Percentiles rank a stretch among this genome's conserved stretches.
Conservation (phyloP, 2,888 invertebrate genomes). For the Synanthedon myopaeformis region DNA sequence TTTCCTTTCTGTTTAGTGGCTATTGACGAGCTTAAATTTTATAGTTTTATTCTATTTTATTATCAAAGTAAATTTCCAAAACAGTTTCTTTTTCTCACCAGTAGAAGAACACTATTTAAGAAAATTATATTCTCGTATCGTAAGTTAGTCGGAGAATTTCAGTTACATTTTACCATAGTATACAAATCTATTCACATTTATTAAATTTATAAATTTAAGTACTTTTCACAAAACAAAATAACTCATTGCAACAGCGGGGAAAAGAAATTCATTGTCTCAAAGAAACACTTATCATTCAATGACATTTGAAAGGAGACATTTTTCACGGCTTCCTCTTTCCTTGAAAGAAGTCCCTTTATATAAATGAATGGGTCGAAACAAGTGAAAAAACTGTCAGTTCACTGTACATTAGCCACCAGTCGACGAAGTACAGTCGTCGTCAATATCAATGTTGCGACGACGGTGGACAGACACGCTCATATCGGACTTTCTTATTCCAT, state of each 20-base stretch:
- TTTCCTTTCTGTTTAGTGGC: no score
- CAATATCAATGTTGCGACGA: conserved; percentile 36
- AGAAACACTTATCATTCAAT: conserved; percentile 11
- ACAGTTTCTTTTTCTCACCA: no score
- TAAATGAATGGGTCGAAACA: background rate
- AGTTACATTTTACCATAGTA: no score
- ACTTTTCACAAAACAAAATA: no score
- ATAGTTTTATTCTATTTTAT: no score
- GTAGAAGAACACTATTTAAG: no score
- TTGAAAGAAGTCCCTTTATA: background rate
- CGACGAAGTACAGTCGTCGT: conserved; percentile 34
- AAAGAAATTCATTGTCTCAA: background rate
- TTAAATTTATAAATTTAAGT: no score
- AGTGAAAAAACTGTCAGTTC: conserved; percentile 23
- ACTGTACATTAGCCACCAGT: conserved; percentile 23
- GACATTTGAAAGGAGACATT: conserved; percentile 17
- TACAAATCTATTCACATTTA: no score
- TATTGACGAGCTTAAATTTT: no score
- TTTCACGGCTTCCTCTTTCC: conserved; percentile 14
- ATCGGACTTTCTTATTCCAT: conserved; percentile 29
- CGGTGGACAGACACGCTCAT: conserved; percentile 15
- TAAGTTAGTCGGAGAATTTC: no score
- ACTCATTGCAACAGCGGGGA: background rate
- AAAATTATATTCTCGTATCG: no score
- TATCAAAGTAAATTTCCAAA: no score